Percentiles rank a stretch among this genome's conserved stretches.
Evolutionary conservation across 1,140 invertebrate species (phyloP).

Genomic region (Drosophila tropicalis): DNA sequence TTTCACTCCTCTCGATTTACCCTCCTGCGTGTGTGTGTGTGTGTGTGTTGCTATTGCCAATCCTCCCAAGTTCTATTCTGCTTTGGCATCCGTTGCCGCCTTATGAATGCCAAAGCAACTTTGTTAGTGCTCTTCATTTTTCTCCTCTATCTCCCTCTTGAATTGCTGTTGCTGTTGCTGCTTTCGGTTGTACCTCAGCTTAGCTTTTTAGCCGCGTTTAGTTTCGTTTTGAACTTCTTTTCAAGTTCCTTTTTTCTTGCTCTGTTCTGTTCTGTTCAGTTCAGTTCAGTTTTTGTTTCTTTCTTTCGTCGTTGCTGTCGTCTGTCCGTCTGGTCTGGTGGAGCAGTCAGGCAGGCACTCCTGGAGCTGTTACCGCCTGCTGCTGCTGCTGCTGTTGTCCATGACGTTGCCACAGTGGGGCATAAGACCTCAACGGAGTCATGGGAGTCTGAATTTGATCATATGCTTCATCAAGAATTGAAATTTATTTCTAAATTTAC

Average conservation of each 20-base stretch:
- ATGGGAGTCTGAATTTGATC: not conserved
- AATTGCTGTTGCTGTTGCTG: conserved; percentile 2
- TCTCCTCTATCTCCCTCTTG: not conserved
- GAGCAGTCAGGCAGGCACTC: conserved; percentile 26
- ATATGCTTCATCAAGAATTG: not conserved
- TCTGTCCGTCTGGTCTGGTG: conserved; percentile 54
- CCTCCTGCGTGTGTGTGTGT: not conserved
- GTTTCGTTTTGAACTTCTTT: conserved; percentile 51
- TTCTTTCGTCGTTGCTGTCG: conserved; percentile 25
- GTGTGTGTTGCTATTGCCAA: conserved; percentile 1
- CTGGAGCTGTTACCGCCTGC: conserved; percentile 21
- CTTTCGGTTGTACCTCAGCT: conserved; percentile 29
- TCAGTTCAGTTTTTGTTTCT: conserved; percentile 8
- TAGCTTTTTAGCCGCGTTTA: conserved; percentile 64
- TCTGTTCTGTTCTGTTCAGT: too few species aligned
- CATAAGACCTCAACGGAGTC: not conserved
- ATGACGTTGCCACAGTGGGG: conserved; percentile 23
- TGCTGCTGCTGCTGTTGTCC: conserved; percentile 10
- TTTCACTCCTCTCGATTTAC: not conserved
- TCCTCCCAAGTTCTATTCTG: conserved; percentile 15
- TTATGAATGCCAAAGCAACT: conserved; percentile 59
- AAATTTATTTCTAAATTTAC: too few species aligned
- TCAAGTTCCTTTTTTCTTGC: conserved; percentile 8
- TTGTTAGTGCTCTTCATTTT: conserved; percentile 55
- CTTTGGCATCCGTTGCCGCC: conserved; percentile 46